Evolutionary conservation across 1,140 invertebrate species (phyloP), one percentile per base, ranked within the genome.

Genomic region (Atta cephalotes): DNA sequence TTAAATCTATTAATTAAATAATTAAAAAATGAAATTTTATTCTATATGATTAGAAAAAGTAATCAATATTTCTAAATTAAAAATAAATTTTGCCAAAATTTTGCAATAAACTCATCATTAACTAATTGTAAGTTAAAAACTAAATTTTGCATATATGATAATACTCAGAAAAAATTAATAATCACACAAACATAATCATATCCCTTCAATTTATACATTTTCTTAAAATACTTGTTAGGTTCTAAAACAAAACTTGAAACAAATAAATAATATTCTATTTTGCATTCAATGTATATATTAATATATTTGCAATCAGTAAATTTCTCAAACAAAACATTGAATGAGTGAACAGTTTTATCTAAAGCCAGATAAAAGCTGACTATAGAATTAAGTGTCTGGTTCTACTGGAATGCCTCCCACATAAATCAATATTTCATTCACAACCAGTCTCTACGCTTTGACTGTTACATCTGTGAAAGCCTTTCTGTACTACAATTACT

Each of bases 341-440:
- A 63, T 74, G 56, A 10, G 16, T 81, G 51, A 39, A 51, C 45
- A 66, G 45, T 58, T 39, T 74, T 74, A 62, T 74, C 70, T 84
- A 79, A 53, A 82, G 51, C 56, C 72, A 51, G 31, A 51, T 79
- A 45, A 79, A 70, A 25, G 51, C 85, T 76, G 56, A 31, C 39
- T 25, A 79, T 51, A 45, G 68, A 60, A 63, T 82, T 87, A 79
- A 90, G 60, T 88, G 58, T 58, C 53, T 90, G 68, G 63, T 39
- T 90, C 51, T 79, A 84, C 82, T 60, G 81, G 79, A 89, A 89
- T 89, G 84, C 72, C 87, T 89, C 92, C 86, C 84, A 89, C 90
- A 92, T 85, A 87, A 92, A 94, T 94, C 92, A 94, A 94, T 94
- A 94, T 92, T 94, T 94, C 91, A 93, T 94, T 94, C 93, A 93